Base-by-base conservation (phyloP, 2,888 invertebrate genomes). In the Volucella inanis region DNA sequence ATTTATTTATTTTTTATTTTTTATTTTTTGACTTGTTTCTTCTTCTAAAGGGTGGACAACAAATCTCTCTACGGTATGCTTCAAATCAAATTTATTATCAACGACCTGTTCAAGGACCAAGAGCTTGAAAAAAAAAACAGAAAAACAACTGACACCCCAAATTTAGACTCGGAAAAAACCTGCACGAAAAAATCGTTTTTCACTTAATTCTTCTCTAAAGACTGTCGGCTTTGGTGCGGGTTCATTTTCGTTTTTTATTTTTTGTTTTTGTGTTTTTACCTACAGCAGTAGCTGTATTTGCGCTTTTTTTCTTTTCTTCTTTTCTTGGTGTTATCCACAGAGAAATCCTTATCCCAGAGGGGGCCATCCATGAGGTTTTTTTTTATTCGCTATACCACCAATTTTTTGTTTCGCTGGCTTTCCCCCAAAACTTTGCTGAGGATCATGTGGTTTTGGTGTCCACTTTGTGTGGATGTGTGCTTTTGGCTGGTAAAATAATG, bases 1-100 rank as follows among this genome's bases (percentile, higher is more conserved):
- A 18, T 18, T 31, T 4, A 6, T 55, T 47, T 67, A 22, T 22
- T 15, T 10, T 59, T 67, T 18, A 12, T 39, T 22, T 41, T n/a
- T 45, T 8, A 47, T 45, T 15, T 18, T 54, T 6, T 22, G 18
- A 31, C n/a, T 45, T 10, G 47, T 39, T 50, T 70, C 57, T 64
- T 70, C 62, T 64, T 45, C 45, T 59, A 65, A 38, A 72, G 74
- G 74, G 57, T 79, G 45, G 31, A 31, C 31, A 39, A 49, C 62
- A 78, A 78, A 71, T 75, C 75, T 67, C 52, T 54, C n/a, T 54
- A 67, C 61, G 79, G 75, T 61, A 61, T 67, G 74, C 67, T 74
- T 79, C 18, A 54, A 80, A 75, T 75, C 65, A 75, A 75, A 80
- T 75, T 80, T 80, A 80, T 80, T 75, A 80, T 68, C 75, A 75